These are phyloP conservation scores for Merops nubicus DNA, from an alignment of 2,113 vertebrate genomes.

Conservation along the genomic window DNA sequence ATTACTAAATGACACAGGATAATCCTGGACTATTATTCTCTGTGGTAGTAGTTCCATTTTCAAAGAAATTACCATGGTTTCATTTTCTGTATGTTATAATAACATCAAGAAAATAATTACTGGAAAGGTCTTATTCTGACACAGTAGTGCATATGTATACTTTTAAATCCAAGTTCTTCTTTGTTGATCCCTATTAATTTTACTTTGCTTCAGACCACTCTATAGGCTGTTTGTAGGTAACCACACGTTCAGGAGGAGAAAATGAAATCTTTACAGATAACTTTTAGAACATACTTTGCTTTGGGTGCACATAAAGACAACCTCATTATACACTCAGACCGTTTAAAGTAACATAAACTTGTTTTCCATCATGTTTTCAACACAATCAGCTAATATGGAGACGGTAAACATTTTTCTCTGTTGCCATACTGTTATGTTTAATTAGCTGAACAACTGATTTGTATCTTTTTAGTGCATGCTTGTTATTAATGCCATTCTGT, in stretches of 20 bases:
- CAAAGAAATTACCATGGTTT: neutral
- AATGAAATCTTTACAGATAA: neutral
- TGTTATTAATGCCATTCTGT: neutral
- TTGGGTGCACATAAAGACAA: neutral
- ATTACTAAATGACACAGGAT: neutral
- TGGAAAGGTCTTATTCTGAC: neutral
- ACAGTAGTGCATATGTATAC: neutral
- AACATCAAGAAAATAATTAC: neutral
- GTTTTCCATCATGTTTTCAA: neutral
- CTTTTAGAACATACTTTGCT: neutral
- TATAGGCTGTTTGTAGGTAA: neutral
- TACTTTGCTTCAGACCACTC: neutral
- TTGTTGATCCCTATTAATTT: neutral
- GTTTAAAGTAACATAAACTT: neutral
- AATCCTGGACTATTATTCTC: neutral
- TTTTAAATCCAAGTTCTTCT: neutral
- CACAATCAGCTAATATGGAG: neutral
- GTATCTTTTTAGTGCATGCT: neutral
- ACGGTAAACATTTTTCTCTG: neutral
- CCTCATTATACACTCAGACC: neutral
- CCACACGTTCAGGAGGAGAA: neutral
- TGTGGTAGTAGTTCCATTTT: neutral
- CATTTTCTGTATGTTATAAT: fast-evolving
- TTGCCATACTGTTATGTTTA: constrained; percentile 4
- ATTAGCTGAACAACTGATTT: neutral